phyloP scores from a whole-genome alignment of 2,888 invertebrate species.

The Ochropleura plecta region DNA sequence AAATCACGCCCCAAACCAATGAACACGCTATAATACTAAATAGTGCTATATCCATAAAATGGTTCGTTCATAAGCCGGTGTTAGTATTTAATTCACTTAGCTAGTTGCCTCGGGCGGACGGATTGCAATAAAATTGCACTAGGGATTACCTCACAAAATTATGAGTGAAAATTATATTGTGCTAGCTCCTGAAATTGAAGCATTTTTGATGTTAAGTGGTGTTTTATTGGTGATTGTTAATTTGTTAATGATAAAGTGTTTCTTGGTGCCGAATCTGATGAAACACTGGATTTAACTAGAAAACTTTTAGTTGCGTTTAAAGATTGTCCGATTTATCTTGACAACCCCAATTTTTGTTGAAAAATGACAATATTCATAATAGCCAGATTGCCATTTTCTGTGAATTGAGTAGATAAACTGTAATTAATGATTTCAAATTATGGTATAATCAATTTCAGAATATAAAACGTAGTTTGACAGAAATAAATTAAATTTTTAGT shows the following conservation, averaged over 20 bases:
- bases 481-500: no score
- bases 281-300: no score
- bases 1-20: neutral
- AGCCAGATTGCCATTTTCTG: no score
- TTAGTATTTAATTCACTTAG: conserved; percentile 71
- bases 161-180: conserved; percentile 63
- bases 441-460: no score
- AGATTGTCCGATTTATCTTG: no score
- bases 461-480: no score
- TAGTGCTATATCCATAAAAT: conserved; percentile 32
- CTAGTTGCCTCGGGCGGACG: conserved; percentile 43
- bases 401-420: no score
- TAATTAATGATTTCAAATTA: no score
- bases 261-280: no score
- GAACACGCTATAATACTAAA: conserved; percentile 7
- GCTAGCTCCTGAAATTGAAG: conserved; percentile 22
- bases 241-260: neutral
- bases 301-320: no score
- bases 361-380: no score
- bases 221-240: conserved; percentile 10
- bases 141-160: conserved; percentile 55
- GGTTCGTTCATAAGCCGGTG: conserved; percentile 45
- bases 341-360: no score
- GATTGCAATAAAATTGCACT: conserved; percentile 64
- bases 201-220: conserved; percentile 6